Percentiles rank a stretch among this genome's conserved stretches.
Conservation (phyloP, 2,888 invertebrate species). For the Lymantria monacha region DNA sequence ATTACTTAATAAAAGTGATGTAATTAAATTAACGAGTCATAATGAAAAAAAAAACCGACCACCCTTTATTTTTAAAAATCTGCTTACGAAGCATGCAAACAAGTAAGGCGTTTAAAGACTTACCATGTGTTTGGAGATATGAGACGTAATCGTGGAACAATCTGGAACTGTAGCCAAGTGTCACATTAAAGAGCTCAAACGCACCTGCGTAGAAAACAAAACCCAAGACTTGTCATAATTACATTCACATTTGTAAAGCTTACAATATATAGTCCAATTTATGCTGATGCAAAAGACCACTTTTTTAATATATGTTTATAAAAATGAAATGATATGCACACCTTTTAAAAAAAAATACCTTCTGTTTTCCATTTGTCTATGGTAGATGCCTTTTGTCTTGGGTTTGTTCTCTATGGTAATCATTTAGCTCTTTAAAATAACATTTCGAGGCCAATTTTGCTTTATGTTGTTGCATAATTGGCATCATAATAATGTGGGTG, state of each 20-base stretch:
- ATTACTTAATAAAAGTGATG: too few relatives aligned
- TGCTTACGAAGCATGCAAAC: not conserved
- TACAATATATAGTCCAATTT: not conserved
- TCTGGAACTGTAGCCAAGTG: constrained; percentile 60
- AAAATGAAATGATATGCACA: not conserved
- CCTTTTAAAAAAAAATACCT: not conserved
- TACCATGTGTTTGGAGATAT: constrained; percentile 23
- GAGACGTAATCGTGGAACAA: constrained; percentile 16
- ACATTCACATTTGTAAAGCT: not conserved
- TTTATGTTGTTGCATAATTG: constrained; percentile 37
- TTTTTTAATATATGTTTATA: not conserved
- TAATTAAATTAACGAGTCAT: too few relatives aligned
- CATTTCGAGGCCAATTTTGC: constrained; percentile 45
- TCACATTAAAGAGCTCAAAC: constrained; percentile 49
- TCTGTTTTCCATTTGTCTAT: not conserved
- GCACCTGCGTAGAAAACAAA: constrained; percentile 64
- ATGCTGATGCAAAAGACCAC: not conserved
- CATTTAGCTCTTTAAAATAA: constrained; percentile 32
- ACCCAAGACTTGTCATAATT: constrained; percentile 54
- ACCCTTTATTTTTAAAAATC: not conserved
- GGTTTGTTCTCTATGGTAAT: constrained; percentile 38
- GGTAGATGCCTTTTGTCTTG: constrained; percentile 29
- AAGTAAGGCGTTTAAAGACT: constrained; percentile 18
- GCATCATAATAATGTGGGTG: constrained; percentile 33
- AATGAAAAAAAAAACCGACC: too few relatives aligned